A percentile compares a stretch with the other conserved stretches of the same genome.
Conservation (phyloP, 2,888 invertebrate genomes). For the Hedya salicella region DNA sequence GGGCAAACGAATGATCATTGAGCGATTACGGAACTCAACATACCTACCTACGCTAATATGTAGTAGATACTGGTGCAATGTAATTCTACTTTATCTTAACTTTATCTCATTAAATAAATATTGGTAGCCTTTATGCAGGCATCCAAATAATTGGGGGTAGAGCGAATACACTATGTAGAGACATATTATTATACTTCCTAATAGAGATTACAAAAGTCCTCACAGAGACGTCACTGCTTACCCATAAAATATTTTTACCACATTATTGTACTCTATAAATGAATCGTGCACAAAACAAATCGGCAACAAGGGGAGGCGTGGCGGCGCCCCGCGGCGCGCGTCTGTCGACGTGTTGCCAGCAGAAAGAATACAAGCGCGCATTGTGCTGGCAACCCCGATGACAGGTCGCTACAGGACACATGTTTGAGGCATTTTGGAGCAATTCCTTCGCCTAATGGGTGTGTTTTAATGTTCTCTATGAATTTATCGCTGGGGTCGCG, state of each 20-base stretch:
- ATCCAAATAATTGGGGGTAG: too few relatives aligned
- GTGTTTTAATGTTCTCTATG: constrained; percentile 77
- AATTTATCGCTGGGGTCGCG: constrained; percentile 74
- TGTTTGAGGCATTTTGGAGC: constrained; percentile 82
- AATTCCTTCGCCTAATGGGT: constrained; percentile 80
- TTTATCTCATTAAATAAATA: too few relatives aligned
- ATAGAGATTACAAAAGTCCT: neutral
- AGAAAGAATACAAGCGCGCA: constrained; percentile 75
- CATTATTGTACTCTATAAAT: constrained; percentile 64
- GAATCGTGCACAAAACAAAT: constrained; percentile 79
- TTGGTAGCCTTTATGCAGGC: too few relatives aligned
- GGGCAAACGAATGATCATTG: too few relatives aligned
- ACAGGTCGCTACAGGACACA: constrained; percentile 83
- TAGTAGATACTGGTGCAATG: too few relatives aligned
- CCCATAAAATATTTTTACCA: neutral
- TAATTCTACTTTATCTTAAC: too few relatives aligned
- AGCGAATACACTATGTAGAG: too few relatives aligned
- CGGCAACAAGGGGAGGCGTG: constrained; percentile 79
- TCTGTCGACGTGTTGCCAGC: constrained; percentile 82
- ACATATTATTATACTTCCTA: too few relatives aligned
- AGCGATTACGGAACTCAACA: too few relatives aligned
- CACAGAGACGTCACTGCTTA: neutral
- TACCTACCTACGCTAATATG: too few relatives aligned
- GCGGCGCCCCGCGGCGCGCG: constrained; percentile 77
- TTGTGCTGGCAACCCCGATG: constrained; percentile 81